These are phyloP conservation scores for Meloe dianella DNA, from an alignment of 2,888 invertebrate genomes.

Conservation along the genomic window DNA sequence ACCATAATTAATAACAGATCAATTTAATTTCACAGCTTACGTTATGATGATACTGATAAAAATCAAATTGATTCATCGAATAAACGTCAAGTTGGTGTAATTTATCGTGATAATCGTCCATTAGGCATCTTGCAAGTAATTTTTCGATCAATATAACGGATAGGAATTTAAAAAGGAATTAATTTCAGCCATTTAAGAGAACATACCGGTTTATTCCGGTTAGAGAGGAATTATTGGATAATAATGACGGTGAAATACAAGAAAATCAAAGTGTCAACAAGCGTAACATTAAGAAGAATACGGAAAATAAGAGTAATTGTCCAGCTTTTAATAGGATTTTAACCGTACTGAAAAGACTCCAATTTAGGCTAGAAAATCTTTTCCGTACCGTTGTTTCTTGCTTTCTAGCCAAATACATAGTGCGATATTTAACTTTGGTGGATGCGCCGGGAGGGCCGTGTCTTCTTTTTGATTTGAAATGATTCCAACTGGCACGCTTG, in stretches of 20 bases:
- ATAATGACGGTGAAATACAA: conserved; percentile 11
- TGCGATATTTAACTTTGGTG: conserved; percentile 22
- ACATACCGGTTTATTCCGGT: conserved; percentile 29
- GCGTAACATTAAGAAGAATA: background rate
- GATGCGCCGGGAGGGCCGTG: conserved; percentile 17
- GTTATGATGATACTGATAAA: conserved; percentile 14
- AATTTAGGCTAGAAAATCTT: too few relatives aligned
- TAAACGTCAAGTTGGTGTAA: conserved; percentile 28
- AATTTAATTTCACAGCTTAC: conserved; percentile 15
- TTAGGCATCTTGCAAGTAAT: conserved; percentile 29
- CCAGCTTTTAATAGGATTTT: background rate
- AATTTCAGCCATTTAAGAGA: conserved; percentile 24
- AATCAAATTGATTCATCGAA: conserved; percentile 12
- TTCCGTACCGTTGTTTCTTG: too few relatives aligned
- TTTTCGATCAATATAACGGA: background rate
- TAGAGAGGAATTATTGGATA: conserved; percentile 20
- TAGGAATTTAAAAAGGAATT: background rate
- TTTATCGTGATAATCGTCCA: conserved; percentile 23
- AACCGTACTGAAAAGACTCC: too few relatives aligned
- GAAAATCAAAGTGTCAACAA: conserved; percentile 15
- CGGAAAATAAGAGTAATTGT: background rate
- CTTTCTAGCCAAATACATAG: too few relatives aligned
- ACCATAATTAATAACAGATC: too few relatives aligned
- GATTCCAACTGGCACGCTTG: too few relatives aligned
- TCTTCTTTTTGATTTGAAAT: too few relatives aligned